Percentiles rank a stretch among this genome's conserved stretches.
Evolutionary conservation across 2,113 vertebrate genomes (phyloP).

Genomic region (Xiphophorus hellerii): DNA sequence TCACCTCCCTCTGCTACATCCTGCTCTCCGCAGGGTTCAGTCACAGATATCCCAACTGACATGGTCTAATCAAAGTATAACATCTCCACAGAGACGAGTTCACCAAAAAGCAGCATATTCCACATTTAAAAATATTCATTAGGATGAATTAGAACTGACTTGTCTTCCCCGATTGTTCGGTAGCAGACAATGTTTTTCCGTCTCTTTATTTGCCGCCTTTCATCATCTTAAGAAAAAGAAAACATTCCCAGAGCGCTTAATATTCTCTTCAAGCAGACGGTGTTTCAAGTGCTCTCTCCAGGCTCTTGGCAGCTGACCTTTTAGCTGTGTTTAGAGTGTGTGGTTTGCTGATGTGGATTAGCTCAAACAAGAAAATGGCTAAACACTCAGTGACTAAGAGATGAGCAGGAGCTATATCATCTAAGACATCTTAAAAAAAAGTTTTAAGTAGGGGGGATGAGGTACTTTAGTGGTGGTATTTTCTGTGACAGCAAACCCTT

Average conservation of each 20-base stretch:
- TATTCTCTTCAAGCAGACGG: conserved; percentile 41
- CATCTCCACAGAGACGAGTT: conserved; percentile 10
- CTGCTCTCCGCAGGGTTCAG: conserved; percentile 36
- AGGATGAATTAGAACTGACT: background rate
- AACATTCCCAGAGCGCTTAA: conserved; percentile 31
- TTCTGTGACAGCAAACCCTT: background rate
- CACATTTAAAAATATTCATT: conserved; percentile 3
- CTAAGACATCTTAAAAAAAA: conserved; percentile 8
- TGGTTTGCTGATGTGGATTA: conserved; percentile 33
- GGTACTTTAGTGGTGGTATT: background rate
- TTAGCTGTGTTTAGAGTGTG: conserved; percentile 47
- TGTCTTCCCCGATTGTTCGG: background rate
- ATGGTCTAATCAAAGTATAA: conserved; percentile 46
- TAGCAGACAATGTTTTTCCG: conserved; percentile 2
- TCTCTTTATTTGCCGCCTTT: background rate
- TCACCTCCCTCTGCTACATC: conserved; percentile 28
- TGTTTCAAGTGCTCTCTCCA: conserved; percentile 61
- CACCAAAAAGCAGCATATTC: conserved; percentile 10
- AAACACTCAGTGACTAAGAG: conserved; percentile 26
- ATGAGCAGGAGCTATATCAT: conserved; percentile 27
- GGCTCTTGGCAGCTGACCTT: conserved; percentile 67
- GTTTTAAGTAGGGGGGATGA: conserved; percentile 1
- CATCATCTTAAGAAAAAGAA: conserved; percentile 23
- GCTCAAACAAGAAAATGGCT: conserved; percentile 17
- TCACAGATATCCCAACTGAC: conserved; percentile 56